These are phyloP conservation scores for Synanthedon myopaeformis DNA, from an alignment of 2,888 invertebrate genomes.

Conservation along the genomic window DNA sequence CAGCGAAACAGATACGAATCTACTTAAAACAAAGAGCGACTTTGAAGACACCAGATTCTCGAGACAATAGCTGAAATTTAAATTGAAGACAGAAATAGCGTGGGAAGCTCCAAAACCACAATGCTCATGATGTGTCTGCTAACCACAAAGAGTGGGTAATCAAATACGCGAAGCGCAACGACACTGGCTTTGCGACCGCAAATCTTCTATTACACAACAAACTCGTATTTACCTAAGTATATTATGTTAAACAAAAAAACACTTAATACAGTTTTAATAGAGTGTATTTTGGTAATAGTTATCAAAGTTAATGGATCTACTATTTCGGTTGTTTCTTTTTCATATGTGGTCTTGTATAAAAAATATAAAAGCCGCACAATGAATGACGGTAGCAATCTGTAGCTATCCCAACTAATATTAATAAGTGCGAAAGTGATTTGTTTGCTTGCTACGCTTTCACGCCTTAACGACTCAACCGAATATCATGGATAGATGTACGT, in stretches of 20 bases:
- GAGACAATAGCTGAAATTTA: constrained; percentile 28
- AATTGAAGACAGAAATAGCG: constrained; percentile 42
- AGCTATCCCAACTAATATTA: too few species aligned
- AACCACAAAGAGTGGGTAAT: constrained; percentile 65
- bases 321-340: constrained; percentile 64
- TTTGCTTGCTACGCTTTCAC: too few species aligned
- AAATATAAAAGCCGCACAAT: constrained; percentile 17
- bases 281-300: neutral
- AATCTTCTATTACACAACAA: constrained; percentile 53
- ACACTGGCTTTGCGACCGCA: constrained; percentile 63
- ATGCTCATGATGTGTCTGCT: constrained; percentile 57
- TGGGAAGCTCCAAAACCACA: constrained; percentile 61
- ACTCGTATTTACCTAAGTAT: constrained; percentile 14
- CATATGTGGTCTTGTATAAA: constrained; percentile 43
- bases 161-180: constrained; percentile 67
- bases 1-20: too few species aligned
- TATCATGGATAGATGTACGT: too few species aligned
- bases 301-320: constrained; percentile 26
- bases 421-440: too few species aligned
- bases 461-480: too few species aligned
- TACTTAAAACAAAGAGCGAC: neutral
- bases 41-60: constrained; percentile 6
- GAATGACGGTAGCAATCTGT: too few species aligned
- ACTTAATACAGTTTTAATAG: neutral
- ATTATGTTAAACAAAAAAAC: neutral